Base-by-base conservation (phyloP, 64 coral and sea anemone genomes). In the Pachyseris speciosa region DNA sequence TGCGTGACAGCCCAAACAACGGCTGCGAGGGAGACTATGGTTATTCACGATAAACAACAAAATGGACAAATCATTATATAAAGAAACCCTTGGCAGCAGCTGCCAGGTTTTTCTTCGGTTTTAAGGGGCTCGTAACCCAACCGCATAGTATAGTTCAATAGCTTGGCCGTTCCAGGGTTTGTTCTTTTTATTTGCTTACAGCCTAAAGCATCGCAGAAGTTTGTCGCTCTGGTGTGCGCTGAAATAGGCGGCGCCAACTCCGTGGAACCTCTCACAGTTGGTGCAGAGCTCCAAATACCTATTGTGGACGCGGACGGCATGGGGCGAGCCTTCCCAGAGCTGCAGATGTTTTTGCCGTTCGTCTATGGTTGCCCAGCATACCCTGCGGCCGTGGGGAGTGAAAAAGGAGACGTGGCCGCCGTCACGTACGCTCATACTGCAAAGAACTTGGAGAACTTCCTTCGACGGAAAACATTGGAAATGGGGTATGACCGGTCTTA, bases 281-380 rank as follows among this genome's bases (percentile, higher is more conserved):
- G 75, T 65, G 96, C 93, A 40, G 70, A 90, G 13, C 57, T 93
- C 38, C 70, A 90, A 31, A 73, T 99, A 5, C 96, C 96, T 72
- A 87, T 99, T 65, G 96, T 99, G 28, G 96, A 99, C 32, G 94
- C 89, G 16, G 96, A 99, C 84, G 93, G 93, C 74, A 99, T 99
- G 96, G 96, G 96, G 4, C 93, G 96, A 81, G 96, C 96, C 2
- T 99, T 99, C 89, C 96, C 96, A 39, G 90, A 95, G 69, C 44
- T 99, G 17, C 93, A 95, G 15, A 99, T 99, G 96, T 87, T 93
- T 61, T 22, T 90, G n/a, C 96, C 96, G 16, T 93, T 86, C 49
- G 89, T 99, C 26, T 84, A 95, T 48, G 96, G 93, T 27, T 88
- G 83, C 8, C 78, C 57, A 22, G 63, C 96, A 19, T 83, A 88